A percentile compares a stretch with the other conserved stretches of the same genome.
Conservation (phyloP, 2,113 vertebrate genomes). For the Elephas maximus region DNA sequence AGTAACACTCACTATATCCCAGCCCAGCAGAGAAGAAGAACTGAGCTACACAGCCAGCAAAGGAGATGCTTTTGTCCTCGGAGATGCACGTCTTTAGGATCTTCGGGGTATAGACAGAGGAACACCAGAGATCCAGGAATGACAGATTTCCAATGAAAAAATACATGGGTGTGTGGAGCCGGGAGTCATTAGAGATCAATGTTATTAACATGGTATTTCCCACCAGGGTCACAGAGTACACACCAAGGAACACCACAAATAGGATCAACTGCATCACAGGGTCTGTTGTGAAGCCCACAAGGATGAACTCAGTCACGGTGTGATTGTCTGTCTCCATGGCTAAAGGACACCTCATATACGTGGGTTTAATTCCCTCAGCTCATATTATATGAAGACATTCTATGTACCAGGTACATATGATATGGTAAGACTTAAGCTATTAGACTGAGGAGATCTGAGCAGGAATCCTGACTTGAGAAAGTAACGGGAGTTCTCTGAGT, state of each 20-base stretch:
- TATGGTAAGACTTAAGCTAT: neutral
- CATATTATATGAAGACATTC: rapidly evolving
- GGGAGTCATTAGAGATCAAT: neutral
- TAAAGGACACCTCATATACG: neutral
- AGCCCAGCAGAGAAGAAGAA: slow-evolving; percentile 35
- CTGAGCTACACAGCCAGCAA: neutral
- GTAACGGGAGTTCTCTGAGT: neutral
- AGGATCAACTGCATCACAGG: neutral
- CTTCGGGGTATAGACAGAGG: slow-evolving; percentile 55
- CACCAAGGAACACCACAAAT: neutral
- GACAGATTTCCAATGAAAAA: slow-evolving; percentile 68
- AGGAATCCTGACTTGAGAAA: neutral
- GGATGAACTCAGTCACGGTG: slow-evolving; percentile 49
- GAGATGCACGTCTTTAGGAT: slow-evolving; percentile 31
- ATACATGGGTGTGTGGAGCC: slow-evolving; percentile 66
- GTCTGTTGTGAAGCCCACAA: slow-evolving; percentile 61
- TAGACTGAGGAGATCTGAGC: neutral
- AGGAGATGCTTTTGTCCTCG: slow-evolving; percentile 19
- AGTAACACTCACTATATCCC: slow-evolving; percentile 67
- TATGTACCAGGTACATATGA: rapidly evolving
- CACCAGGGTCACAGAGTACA: neutral
- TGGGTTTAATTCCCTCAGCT: neutral
- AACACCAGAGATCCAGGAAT: slow-evolving; percentile 64
- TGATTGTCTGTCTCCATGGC: slow-evolving; percentile 29
- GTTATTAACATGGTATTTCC: slow-evolving; percentile 21